These are phyloP conservation scores for Mystacides longicornis DNA, from an alignment of 2,888 invertebrate genomes.

Conservation along the genomic window DNA sequence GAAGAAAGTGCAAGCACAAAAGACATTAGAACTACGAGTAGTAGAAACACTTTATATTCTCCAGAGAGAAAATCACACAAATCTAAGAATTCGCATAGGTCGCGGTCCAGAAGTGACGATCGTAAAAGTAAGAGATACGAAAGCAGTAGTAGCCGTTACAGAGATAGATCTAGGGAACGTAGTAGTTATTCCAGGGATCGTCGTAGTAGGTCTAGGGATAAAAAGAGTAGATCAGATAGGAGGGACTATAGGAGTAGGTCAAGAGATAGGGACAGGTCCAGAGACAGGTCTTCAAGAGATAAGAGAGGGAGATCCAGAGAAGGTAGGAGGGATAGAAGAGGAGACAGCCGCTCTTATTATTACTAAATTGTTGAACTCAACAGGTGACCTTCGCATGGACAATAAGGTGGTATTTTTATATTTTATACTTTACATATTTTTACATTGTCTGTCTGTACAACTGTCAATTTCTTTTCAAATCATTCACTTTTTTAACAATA, in stretches of 20 bases:
- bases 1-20: constrained; percentile 19
- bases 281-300: constrained; percentile 26
- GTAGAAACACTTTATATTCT: constrained; percentile 17
- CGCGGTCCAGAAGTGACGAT: constrained; percentile 23
- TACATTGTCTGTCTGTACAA: too few species aligned
- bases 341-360: constrained; percentile 17
- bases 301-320: constrained; percentile 20
- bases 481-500: too few species aligned
- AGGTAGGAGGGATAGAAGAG: constrained; percentile 13
- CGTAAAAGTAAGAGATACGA: constrained; percentile 15
- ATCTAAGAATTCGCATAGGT: constrained; percentile 19
- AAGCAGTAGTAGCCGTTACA: constrained; percentile 15
- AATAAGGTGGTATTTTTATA: constrained; percentile 16
- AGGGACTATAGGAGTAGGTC: constrained; percentile 26
- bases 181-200: constrained; percentile 25
- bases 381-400: constrained; percentile 11
- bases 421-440: not conserved
- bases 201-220: constrained; percentile 21
- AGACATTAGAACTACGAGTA: constrained; percentile 21
- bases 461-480: too few species aligned
- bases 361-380: constrained; percentile 5
- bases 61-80: constrained; percentile 21
- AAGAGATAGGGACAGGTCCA: constrained; percentile 27
- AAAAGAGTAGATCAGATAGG: constrained; percentile 26
- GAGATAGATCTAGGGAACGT: constrained; percentile 24